Evolutionary conservation across 2,888 invertebrate genomes (phyloP).

Genomic region (Seira sanloemensis): DNA sequence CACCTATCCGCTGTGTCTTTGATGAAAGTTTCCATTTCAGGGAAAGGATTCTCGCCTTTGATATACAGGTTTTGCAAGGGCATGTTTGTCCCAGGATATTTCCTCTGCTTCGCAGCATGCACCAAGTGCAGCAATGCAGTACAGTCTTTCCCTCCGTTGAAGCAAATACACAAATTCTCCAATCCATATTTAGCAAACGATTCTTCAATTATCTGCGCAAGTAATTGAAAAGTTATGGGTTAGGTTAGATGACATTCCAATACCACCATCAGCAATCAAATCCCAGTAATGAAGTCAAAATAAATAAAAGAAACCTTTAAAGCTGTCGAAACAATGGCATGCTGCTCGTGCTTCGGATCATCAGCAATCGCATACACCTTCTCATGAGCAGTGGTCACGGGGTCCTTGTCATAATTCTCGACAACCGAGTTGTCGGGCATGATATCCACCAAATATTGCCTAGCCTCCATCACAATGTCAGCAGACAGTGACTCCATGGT

Average conservation of each 20-base stretch:
- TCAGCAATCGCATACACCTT: conserved; percentile 70
- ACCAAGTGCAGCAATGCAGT: conserved; percentile 90
- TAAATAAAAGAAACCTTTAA: conserved; percentile 74
- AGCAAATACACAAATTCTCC: conserved; percentile 90
- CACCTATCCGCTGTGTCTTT: conserved; percentile 80
- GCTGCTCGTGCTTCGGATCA: conserved; percentile 64
- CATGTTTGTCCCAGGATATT: conserved; percentile 74
- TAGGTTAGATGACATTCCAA: no score
- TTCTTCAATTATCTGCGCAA: conserved; percentile 81
- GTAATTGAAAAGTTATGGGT: no score
- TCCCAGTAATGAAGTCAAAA: no score
- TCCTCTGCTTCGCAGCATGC: conserved; percentile 77
- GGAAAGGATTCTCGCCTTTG: conserved; percentile 86
- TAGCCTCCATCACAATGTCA: conserved; percentile 75
- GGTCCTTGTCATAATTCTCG: conserved; percentile 76
- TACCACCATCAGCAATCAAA: no score
- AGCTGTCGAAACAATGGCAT: conserved; percentile 70
- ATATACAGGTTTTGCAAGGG: conserved; percentile 87
- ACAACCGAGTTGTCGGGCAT: conserved; percentile 77
- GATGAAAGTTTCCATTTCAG: conserved; percentile 90
- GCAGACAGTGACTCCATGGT: conserved; percentile 77
- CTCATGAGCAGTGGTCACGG: conserved; percentile 74
- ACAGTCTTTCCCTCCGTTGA: conserved; percentile 99
- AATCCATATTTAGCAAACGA: conserved; percentile 81
- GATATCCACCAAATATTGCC: conserved; percentile 74